Base-by-base conservation (phyloP, 1,140 invertebrate genomes). In the Luehdorfia chinensis region DNA sequence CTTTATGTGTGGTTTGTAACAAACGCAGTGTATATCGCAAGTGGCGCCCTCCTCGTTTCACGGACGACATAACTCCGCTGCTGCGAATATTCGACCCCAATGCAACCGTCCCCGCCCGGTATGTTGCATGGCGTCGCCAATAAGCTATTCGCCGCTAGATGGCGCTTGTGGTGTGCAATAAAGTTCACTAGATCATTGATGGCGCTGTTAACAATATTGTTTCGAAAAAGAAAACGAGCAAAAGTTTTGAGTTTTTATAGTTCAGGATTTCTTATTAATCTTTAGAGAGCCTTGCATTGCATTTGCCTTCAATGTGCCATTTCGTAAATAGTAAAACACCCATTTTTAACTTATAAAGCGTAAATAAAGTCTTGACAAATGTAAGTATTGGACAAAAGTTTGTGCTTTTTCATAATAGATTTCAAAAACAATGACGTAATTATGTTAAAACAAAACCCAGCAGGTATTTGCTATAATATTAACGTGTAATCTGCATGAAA, bases 11-110 rank as follows among this genome's bases (percentile, higher is more conserved):
- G 69, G 63, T 69, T 78, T 75, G 57, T 63, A 48, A 44, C 55
- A 69, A 79, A 76, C 55, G 67, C 87, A 92, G 91, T 84, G 86
- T 86, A 65, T 88, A 92, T 85, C 90, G 90, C 81, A 89, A 90
- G 84, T 92, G 91, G 92, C 89, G 90, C 61, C 91, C 91, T 57
- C 91, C 91, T 56, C 87, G 91, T 70, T 92, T 93, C 89, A 90
- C 90, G 47, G 91, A 91, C 59, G 92, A 93, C 84, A 93, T 93
- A 75, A 91, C 92, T 64, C 91, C 91, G 75, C 86, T 93, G 71
- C 88, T 90, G 84, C 89, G 91, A 75, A 89, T 93, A 84, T 93
- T 93, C 84, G 92, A 93, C 88, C 91, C 92, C 53, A 84, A 88
- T 65, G 89, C 88, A 47, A 71, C 70, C 44, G 70, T 80, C 43